Base-by-base conservation (phyloP, 2,888 invertebrate species). In the Muschampia plurimacula region DNA sequence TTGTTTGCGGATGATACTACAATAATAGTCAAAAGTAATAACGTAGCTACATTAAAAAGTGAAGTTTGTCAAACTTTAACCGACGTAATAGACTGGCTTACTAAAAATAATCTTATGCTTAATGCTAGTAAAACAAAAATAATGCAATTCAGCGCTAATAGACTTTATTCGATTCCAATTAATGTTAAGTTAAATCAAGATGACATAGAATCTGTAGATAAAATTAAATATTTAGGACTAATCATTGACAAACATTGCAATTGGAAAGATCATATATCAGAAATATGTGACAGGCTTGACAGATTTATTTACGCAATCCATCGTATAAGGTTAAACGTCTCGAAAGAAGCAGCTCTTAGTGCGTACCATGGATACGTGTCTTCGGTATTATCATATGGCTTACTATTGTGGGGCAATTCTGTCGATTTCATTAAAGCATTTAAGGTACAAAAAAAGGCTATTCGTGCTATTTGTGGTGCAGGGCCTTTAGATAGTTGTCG, bases 401-500 rank as follows among this genome's bases (percentile, higher is more conserved):
- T 55, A 8, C n/a, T 55, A 22, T 8, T 55, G 22, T 55, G 55
- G 55, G 55, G 55, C n/a, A n/a, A 55, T 22, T 55, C 55, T 55
- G 55, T 55, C 22, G 55, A 55, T 15, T 22, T 22, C 55, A 55
- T 55, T 55, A 55, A 55, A 59, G 59, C 32, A 9, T 59, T 59
- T 59, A 8, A 32, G 9, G 32, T 59, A 28, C 59, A 59, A 59
- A 59, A 59, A 15, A 59, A 32, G 15, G 59, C 59, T 8, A 55
- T 55, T 15, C 55, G 55, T n/a, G 55, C 55, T 8, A 22, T 55
- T 49, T 49, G 46, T 12, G 59, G 59, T 7, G 59, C 32, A 9
- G 59, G 59, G 3, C 59, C 59, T 7, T 32, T 59, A 12, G 59
- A 32, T 32, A 59, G 32, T 15, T 59, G 59, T 32, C 59, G 59